Evolutionary conservation across 2,113 vertebrate genomes (phyloP).

Genomic region (Phrynocephalus versicolor): DNA sequence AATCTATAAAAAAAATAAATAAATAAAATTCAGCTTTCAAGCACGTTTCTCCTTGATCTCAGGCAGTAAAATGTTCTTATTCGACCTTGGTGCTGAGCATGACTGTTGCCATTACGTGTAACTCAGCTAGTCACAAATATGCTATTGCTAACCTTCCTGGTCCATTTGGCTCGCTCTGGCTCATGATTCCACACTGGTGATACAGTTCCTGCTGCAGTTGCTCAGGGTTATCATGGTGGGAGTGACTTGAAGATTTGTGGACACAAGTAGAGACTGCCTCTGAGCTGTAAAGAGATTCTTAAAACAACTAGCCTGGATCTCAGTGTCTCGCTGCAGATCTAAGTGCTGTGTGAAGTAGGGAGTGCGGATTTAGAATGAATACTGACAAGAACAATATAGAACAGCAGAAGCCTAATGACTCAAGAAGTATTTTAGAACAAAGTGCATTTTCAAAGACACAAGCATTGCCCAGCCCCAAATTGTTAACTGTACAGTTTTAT

Average conservation of each 20-base stretch:
- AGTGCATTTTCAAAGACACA: background rate
- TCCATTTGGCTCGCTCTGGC: background rate
- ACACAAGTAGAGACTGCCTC: background rate
- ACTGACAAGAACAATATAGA: background rate
- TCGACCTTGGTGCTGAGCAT: background rate
- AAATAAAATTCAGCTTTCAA: no score
- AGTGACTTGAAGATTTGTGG: background rate
- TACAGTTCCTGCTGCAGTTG: background rate
- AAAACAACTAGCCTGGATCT: background rate
- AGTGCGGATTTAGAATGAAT: background rate
- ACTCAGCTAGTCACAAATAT: background rate
- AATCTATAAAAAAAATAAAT: no score
- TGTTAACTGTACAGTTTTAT: background rate
- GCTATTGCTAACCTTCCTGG: no score
- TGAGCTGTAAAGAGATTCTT: background rate
- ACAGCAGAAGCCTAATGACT: background rate
- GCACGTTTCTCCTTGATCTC: no score
- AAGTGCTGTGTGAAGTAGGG: background rate
- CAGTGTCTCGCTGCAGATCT: background rate
- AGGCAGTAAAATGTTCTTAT: background rate
- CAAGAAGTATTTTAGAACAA: constrained; percentile 8
- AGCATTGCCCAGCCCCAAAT: background rate
- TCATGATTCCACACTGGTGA: background rate
- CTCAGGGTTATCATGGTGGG: background rate
- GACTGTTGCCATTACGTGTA: background rate